Percentiles rank a stretch among this genome's conserved stretches.
These are phyloP conservation scores for Centroberyx gerrardi DNA, from an alignment of 2,797 vertebrate species.

Conservation along the genomic window DNA sequence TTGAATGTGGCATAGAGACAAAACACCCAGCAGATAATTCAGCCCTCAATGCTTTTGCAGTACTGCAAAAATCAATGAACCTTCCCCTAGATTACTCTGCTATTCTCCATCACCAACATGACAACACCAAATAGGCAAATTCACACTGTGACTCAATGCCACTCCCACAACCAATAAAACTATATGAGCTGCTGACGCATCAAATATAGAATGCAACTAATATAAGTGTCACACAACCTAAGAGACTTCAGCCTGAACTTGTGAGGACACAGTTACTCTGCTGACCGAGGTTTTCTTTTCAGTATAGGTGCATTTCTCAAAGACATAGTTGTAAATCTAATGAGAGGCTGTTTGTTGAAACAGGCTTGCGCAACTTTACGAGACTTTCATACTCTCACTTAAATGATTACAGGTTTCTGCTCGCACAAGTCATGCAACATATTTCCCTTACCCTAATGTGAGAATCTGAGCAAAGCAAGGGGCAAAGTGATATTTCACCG, in stretches of 20 bases:
- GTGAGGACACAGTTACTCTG: background rate
- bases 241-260: conserved; percentile 23
- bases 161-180: conserved; percentile 12
- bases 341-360: conserved; percentile 38
- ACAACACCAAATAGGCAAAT: conserved; percentile 11
- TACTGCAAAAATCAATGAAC: background rate
- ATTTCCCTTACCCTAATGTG: conserved; percentile 12
- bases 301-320: conserved; percentile 27
- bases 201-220: background rate
- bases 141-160: background rate
- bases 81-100: background rate
- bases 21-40: background rate
- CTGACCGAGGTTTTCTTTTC: conserved; percentile 2
- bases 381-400: conserved; percentile 35
- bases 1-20: background rate
- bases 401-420: conserved; percentile 2
- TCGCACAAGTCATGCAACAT: conserved; percentile 14
- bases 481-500: conserved; percentile 16
- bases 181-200: conserved; percentile 8
- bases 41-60: background rate
- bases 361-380: conserved; percentile 21
- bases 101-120: background rate
- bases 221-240: background rate
- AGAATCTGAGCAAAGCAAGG: conserved; percentile 25
- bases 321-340: conserved; percentile 26